phyloP scores from a whole-genome alignment of 2,888 invertebrate species.

The Galerucella nymphaeae region DNA sequence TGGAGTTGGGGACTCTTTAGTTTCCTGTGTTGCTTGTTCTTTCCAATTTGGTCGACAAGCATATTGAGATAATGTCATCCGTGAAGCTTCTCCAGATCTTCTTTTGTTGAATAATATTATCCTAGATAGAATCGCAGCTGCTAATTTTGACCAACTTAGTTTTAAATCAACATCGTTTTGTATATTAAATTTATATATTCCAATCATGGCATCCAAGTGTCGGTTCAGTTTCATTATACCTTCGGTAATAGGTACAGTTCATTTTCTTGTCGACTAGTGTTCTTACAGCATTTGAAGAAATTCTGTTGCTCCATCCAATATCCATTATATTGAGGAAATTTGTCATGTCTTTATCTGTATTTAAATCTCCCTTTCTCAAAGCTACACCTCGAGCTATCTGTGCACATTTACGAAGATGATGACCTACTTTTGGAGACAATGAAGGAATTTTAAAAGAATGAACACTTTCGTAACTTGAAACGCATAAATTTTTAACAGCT shows the following conservation, averaged over 20 bases:
- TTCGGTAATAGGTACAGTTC: background rate
- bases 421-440: constrained; percentile 28
- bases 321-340: constrained; percentile 17
- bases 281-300: constrained; percentile 23
- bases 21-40: constrained; percentile 16
- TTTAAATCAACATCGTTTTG: too few relatives aligned
- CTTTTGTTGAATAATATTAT: constrained; percentile 35
- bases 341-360: constrained; percentile 1
- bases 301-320: constrained; percentile 24
- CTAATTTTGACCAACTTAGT: too few relatives aligned
- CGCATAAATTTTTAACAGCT: background rate
- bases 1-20: constrained; percentile 18
- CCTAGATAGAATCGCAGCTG: background rate
- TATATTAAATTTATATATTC: too few relatives aligned
- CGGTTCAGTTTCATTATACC: too few relatives aligned
- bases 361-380: too few relatives aligned
- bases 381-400: constrained; percentile 12
- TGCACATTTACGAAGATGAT: constrained; percentile 14
- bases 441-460: constrained; percentile 20
- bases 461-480: constrained; percentile 1
- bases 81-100: constrained; percentile 26
- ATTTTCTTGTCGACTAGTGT: constrained; percentile 25
- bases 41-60: constrained; percentile 3
- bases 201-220: too few relatives aligned
- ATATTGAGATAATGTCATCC: constrained; percentile 24